A percentile compares a stretch with the other conserved stretches of the same genome.
These are phyloP conservation scores for Pegoplata infirma DNA, from an alignment of 2,888 invertebrate species.

Conservation along the genomic window DNA sequence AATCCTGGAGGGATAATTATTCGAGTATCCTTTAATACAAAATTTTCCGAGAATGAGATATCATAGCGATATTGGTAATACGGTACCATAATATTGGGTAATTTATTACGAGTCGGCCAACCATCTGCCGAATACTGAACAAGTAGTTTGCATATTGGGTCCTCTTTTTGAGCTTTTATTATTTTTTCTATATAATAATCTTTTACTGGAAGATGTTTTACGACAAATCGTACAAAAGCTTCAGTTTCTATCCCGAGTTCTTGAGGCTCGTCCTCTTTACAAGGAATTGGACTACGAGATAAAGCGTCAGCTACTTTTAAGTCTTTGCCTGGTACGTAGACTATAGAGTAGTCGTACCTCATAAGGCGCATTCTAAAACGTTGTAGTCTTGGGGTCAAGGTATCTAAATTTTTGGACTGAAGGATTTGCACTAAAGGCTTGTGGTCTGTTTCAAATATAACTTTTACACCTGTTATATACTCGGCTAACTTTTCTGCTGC, in stretches of 20 bases:
- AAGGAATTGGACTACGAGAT: not conserved
- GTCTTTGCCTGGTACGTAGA: no score
- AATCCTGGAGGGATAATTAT: constrained; percentile 22
- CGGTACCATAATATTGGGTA: constrained; percentile 22
- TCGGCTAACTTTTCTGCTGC: constrained; percentile 33
- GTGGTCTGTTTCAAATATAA: constrained; percentile 26
- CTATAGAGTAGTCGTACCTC: no score
- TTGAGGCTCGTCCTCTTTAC: no score
- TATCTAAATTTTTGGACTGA: constrained; percentile 29
- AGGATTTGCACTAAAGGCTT: constrained; percentile 20
- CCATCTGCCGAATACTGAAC: not conserved
- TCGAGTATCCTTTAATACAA: constrained; percentile 27
- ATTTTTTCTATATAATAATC: no score
- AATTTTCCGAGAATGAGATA: constrained; percentile 32
- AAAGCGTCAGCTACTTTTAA: not conserved
- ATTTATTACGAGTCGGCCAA: not conserved
- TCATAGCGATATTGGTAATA: constrained; percentile 40
- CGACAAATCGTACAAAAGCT: constrained; percentile 23
- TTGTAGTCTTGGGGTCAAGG: constrained; percentile 7
- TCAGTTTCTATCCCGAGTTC: not conserved
- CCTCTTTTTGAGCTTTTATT: constrained; percentile 7
- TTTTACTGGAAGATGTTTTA: not conserved
- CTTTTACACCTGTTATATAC: constrained; percentile 2
- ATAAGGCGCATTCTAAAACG: no score
- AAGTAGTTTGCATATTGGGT: no score